A percentile compares a stretch with the other conserved stretches of the same genome.
phyloP scores from a whole-genome alignment of 2,113 vertebrate genomes.

The Syngnathus floridae region DNA sequence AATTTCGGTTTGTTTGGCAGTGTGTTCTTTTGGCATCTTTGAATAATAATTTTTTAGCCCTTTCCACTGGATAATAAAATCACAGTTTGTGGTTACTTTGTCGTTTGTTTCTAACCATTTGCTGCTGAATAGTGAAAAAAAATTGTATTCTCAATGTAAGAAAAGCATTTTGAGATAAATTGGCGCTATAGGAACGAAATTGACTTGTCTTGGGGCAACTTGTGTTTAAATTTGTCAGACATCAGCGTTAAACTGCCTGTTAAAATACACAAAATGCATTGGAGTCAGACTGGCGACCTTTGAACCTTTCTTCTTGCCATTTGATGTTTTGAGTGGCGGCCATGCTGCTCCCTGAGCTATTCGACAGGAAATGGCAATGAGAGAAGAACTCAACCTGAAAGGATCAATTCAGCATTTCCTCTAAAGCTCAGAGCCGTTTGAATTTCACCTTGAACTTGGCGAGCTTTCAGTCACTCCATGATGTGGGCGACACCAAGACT shows the following conservation, averaged over 20 bases:
- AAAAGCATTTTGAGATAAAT: too few species aligned
- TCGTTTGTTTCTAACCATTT: too few species aligned
- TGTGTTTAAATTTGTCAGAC: not conserved
- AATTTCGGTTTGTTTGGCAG: too few species aligned
- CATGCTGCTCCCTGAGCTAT: conserved; percentile 22
- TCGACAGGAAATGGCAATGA: conserved; percentile 59
- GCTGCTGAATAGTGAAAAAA: too few species aligned
- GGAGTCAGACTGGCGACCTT: not conserved
- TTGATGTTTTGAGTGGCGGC: not conserved
- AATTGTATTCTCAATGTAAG: too few species aligned
- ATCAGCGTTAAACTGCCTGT: not conserved
- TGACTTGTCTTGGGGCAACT: not conserved
- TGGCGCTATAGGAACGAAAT: too few species aligned
- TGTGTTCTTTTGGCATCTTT: too few species aligned
- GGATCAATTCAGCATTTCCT: conserved; percentile 63
- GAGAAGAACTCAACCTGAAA: conserved; percentile 48
- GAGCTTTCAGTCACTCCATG: not conserved
- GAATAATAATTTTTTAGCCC: too few species aligned
- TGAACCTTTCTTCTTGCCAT: not conserved
- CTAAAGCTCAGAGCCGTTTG: not conserved
- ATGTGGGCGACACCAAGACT: not conserved
- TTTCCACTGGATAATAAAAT: too few species aligned
- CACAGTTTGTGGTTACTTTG: too few species aligned
- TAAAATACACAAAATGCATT: not conserved
- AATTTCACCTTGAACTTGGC: not conserved